Evolutionary conservation across 1,140 invertebrate genomes (phyloP), one percentile per base, ranked within the genome.

Genomic region (Dinoponera quadriceps): DNA sequence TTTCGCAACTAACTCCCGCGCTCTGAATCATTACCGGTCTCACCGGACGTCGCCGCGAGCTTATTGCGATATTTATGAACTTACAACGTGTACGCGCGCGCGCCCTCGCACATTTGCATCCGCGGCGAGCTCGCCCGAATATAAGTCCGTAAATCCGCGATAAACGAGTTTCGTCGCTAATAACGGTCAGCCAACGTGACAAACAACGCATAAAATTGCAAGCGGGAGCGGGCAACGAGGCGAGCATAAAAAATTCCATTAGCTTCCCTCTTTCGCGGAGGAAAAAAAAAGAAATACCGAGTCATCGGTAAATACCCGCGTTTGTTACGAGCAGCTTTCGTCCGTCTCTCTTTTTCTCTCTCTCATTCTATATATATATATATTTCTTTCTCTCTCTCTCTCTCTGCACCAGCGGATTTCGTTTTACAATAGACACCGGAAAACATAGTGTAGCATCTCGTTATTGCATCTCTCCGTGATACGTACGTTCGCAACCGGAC

Each of bases 301-400:
- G 66, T 69, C 16, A 69, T 80, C 74, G 65, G 27, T 69, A 85
- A 85, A 85, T 85, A 85, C 80, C 49, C 55, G 73, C 74, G 63
- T 81, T 69, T 72, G 54, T 80, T 25, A 38, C 44, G 38, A 33
- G 29, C 83, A 69, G 74, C 85, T 81, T 85, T 72, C 29, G 59
- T 54, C 74, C 18, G 48, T 65, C 25, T 55, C 44, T 51, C n/a
- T 54, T 11, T 9, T 0, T 44, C 7, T 44, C 38, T 44, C 38
- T 44, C 7, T 44, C 38, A 0, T 9, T 44, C 38, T 49, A 20
- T 55, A 49, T 59, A 33, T 60, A n/a, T 49, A 51, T 51, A n/a
- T 27, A 16, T 38, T 20, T 51, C 20, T 14, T 20, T n/a, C 0
- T 3, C 66, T 22, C 9, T 11, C 38, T 20, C 51, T 55, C 63